Evolutionary conservation across 2,113 vertebrate species (phyloP).

Genomic region (Probosciger aterrimus): DNA sequence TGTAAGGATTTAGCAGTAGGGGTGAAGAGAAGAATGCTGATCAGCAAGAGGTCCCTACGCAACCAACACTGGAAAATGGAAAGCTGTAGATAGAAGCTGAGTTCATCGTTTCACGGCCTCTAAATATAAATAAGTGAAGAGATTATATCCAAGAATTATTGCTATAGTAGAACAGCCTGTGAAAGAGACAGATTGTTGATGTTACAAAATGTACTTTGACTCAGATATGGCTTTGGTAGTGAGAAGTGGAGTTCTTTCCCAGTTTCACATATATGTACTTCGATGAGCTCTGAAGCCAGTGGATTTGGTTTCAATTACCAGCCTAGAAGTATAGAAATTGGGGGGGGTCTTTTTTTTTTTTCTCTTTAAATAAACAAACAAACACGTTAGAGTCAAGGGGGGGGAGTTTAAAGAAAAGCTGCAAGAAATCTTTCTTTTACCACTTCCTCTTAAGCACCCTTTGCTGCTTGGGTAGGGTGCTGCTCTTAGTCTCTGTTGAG

Average conservation of each 20-base stretch:
- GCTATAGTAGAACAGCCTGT: slow-evolving; percentile 10
- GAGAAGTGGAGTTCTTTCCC: slow-evolving; percentile 17
- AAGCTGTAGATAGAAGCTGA: slow-evolving; percentile 45
- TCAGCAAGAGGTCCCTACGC: not conserved
- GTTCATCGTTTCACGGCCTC: slow-evolving; percentile 37
- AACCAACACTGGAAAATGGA: not conserved
- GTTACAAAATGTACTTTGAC: slow-evolving; percentile 36
- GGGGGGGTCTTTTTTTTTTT: too few relatives aligned
- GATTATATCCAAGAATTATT: slow-evolving; percentile 37
- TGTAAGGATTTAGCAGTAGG: not conserved
- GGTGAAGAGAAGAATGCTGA: not conserved
- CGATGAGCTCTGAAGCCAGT: slow-evolving; percentile 1
- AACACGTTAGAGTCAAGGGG: not conserved
- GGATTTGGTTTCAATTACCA: slow-evolving; percentile 24
- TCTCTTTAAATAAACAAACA: not conserved
- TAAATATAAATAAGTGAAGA: slow-evolving; percentile 47
- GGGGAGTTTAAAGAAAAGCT: not conserved
- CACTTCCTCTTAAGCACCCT: not conserved
- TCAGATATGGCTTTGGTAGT: slow-evolving; percentile 26
- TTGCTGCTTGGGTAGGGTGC: not conserved
- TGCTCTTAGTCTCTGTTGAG: not conserved
- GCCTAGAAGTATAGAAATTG: not conserved
- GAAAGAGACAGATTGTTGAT: slow-evolving; percentile 12
- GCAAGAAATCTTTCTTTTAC: not conserved
- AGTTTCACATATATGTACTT: slow-evolving; percentile 29